Evolutionary conservation across 2,888 invertebrate species (phyloP), one percentile per base, ranked within the genome.

Genomic region (Abrostola triplasia): DNA sequence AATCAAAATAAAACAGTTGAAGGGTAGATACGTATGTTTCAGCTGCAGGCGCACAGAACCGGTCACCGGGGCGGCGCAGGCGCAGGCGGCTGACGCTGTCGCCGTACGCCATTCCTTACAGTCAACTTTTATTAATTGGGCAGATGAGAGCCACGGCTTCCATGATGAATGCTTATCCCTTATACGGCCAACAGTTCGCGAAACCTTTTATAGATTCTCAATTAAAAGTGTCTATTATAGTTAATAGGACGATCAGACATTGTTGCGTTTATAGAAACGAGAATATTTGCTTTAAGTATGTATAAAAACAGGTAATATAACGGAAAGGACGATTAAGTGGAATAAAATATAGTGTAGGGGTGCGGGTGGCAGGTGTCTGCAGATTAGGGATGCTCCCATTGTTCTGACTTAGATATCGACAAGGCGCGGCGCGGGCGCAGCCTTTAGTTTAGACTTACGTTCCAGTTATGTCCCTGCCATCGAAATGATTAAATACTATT

Each of bases 181-280:
- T 94, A 91, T 93, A 94, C 77, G 92, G 93, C 74, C 82, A 88
- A 82, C 90, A 88, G 88, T 93, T 92, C 89, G 92, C 93, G 88
- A 94, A 94, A 93, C 94, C 93, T 94, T 94, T 94, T 94, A 93
- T 94, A 94, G 93, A 93, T 93, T 94, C 93, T 92, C 93, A 94
- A 94, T 94, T 94, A 94, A 94, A 93, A 93, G 89, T 90, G 92
- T 94, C 92, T 94, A 94, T 93, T 93, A 93, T 92, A 91, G 91
- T 90, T 93, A 93, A 93, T 92, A 92, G 91, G 91, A 82, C 89
- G 89, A 86, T 85, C 87, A 86, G 88, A 89, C 91, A 80, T 67
- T 88, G 89, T 87, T 83, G 86, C 85, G 86, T 90, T 90, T 91
- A 90, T 87, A 90, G 90, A 89, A 91, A 92, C 90, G 88, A 88